Base-by-base conservation (phyloP, 2,888 invertebrate genomes). In the Clunio marinus region DNA sequence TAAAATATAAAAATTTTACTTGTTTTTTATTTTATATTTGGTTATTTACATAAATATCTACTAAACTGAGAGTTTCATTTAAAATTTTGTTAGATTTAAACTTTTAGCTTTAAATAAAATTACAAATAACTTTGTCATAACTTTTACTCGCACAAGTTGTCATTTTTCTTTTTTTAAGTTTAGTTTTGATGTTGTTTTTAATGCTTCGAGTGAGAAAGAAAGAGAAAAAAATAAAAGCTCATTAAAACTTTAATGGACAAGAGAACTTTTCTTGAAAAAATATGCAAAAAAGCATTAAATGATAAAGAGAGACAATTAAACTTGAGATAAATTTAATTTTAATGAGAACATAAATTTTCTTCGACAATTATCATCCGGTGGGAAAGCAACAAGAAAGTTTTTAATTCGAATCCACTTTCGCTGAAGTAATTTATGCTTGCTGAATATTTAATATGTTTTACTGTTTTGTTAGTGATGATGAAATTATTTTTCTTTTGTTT, bases 41-140 rank as follows among this genome's bases (percentile, higher is more conserved):
- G 62, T 66, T 32, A 10, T 32, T 25, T n/a, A n/a, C n/a, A n/a
- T 57, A 57, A 57, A 79, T 76, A 70, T 45, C 60, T 60, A 70
- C 35, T 27, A 62, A 28, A 37, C 35, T 15, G 67, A 66, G 20
- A 41, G 37, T 62, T 27, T 28, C 17, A 20, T 41, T 60, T 45
- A 41, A n/a, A 28, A 27, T 27, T 62, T 62, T 62, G 13, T 62
- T 62, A 45, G 58, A 27, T 28, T 58, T 62, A n/a, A 24, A 41
- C 32, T 24, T 55, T 15, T 59, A 59, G 4, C 10, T 27, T 32
- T 41, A n/a, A 15, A 41, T 7, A 32, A 41, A 3, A n/a, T 8
- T 35, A 15, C 3, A 63, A 15, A 17, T 15, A 37, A 20, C 10
- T 57, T 37, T 63, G 27, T 63, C 20, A 41, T 35, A 37, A 63